phyloP scores from a whole-genome alignment of 2,113 vertebrate species.

The Capra hircus region DNA sequence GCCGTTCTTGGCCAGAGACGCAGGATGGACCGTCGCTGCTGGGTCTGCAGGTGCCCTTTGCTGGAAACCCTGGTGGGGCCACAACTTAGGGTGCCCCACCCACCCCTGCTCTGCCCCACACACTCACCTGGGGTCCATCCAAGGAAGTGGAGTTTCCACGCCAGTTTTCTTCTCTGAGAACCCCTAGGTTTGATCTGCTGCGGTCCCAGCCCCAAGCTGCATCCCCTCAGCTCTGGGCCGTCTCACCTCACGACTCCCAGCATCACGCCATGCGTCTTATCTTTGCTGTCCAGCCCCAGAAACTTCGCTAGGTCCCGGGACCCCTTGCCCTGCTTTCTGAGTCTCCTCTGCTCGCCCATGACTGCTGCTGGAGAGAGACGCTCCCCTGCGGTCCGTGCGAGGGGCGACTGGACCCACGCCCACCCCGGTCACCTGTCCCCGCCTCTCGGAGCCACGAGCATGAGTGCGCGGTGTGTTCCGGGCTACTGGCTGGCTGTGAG shows the following conservation, averaged over 20 bases:
- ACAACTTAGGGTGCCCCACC: background rate
- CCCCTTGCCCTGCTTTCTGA: background rate
- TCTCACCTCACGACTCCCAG: background rate
- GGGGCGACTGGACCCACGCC: fast-evolving
- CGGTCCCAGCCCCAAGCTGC: background rate
- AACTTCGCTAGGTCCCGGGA: background rate
- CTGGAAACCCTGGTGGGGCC: background rate
- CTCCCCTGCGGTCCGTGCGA: background rate
- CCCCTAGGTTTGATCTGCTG: background rate
- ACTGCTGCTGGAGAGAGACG: background rate
- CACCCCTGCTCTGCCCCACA: fast-evolving
- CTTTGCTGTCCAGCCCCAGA: background rate
- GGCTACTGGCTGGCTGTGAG: background rate
- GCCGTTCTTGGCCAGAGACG: background rate
- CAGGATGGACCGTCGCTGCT: background rate
- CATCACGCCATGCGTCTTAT: background rate
- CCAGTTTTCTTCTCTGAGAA: background rate
- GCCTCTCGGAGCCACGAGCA: fast-evolving
- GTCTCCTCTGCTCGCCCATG: background rate
- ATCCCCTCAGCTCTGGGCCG: background rate
- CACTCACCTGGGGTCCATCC: background rate
- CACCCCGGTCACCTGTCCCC: background rate
- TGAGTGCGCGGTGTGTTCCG: fast-evolving
- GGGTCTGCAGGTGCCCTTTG: background rate
- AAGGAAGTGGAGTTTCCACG: background rate